Evolutionary conservation across 2,113 vertebrate genomes (phyloP).

Genomic region (Malurus cyaneus): DNA sequence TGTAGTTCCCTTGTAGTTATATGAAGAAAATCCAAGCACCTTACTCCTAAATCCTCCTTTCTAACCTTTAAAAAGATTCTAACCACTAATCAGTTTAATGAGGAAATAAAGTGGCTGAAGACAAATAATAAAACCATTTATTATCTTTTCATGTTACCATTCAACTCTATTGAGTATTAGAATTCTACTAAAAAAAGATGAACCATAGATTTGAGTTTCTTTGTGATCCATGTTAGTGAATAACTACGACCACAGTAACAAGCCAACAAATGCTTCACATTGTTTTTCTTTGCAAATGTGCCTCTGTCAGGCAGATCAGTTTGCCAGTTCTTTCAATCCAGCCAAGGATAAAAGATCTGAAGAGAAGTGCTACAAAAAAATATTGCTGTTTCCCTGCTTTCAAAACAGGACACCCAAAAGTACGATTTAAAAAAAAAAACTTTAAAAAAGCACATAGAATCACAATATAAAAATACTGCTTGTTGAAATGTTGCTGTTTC

Average conservation of each 20-base stretch:
- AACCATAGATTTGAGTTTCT: neutral
- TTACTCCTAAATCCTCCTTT: neutral
- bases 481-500: neutral
- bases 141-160: neutral
- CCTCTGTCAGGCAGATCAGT: neutral
- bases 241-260: neutral
- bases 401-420: neutral
- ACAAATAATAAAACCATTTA: neutral
- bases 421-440: neutral
- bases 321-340: neutral
- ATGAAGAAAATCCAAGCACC: neutral
- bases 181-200: neutral
- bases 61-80: neutral
- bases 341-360: neutral
- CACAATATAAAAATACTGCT: neutral
- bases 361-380: neutral
- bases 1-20: neutral
- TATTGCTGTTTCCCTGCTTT: neutral
- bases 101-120: neutral
- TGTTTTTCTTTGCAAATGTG: neutral
- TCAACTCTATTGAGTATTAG: neutral
- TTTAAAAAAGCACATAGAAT: neutral
- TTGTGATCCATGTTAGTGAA: neutral
- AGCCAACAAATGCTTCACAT: neutral
- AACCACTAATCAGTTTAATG: neutral